Evolutionary conservation across 2,888 invertebrate species (phyloP), one percentile per base, ranked within the genome.

Genomic region (Dione vanillae): DNA sequence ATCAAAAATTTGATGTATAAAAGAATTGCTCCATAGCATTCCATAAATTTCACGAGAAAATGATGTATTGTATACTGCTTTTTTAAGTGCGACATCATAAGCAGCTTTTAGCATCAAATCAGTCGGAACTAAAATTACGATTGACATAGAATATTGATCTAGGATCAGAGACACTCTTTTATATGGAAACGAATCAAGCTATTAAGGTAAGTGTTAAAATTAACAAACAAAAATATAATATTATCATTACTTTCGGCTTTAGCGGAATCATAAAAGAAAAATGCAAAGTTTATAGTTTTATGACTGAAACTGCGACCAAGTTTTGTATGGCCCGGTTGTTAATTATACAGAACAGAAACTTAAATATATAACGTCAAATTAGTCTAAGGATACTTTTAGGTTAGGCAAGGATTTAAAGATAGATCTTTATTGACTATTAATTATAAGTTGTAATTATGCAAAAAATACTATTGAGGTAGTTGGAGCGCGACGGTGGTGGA

Each of bases 311-410:
- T 52, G 35, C 43, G 52, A 35, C 37, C 19, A 54, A 49, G 41
- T 45, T 51, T 35, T 20, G 51, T 40, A 61, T 67, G 43, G 54
- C 76, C 71, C 65, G 75, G 75, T 79, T 78, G 82, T 83, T 83
- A 84, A 84, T 85, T 84, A 84, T 74, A 74, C 72, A 73, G 69
- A 75, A 72, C 67, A 77, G 73, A 76, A 82, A 83, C 81, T 81
- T 78, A 83, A 83, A 82, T 79, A 82, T 79, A 82, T 78, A 78
- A 83, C 84, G 83, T 83, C 79, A 80, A 82, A 81, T 69, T 69
- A 19, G 41, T n/a, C 51, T 20, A n/a, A 20, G 62, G 37, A 49
- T 19, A 62, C 49, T 49, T 49, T 19, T 16, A 7, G 7, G 35
- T 49, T 19, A 37, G 37, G 9, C 49, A 49, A n/a, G 62, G 62